Base-by-base conservation (phyloP, 2,888 invertebrate genomes). In the Campaea margaritaria region DNA sequence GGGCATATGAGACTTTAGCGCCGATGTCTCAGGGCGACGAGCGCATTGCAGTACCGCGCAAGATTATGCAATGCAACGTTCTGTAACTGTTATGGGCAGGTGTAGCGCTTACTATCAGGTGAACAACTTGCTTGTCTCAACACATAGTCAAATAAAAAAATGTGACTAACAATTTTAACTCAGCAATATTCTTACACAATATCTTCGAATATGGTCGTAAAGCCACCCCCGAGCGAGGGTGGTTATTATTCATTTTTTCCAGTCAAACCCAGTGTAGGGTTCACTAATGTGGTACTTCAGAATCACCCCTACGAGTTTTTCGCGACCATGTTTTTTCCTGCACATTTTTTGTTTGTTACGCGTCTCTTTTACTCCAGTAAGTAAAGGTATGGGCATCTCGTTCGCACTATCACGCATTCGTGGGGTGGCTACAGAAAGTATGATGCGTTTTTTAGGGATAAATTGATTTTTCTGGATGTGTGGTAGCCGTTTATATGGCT, bases 251-350 rank as follows among this genome's bases (percentile, higher is more conserved):
- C 91, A 91, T 90, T 89, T 89, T 87, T 86, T 83, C 82, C 78
- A 85, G 79, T 84, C 85, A 82, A 84, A 85, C 73, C 73, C 84
- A 81, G 81, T 80, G 78, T 79, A 82, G 87, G 85, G 85, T 74
- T 73, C 83, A 82, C 89, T 90, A 92, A 91, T 91, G 87, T 89
- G 83, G 83, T 84, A 88, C 89, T 91, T 83, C 82, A 83, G 78
- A 79, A 79, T 82, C 83, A 85, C 91, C 91, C 91, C 89, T 88
- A 88, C 85, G 86, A 61, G 78, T 39, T 85, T 86, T 87, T 87
- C 86, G 87, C 89, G 80, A 87, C 89, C 91, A 90, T 90, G 90
- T 90, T 92, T 92, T 91, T 89, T 86, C 84, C 85, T 82, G 81
- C 77, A 82, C 79, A 83, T 82, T 81, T 89, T 88, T 89, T 89